Percentiles rank a stretch among this genome's conserved stretches.
phyloP scores from a whole-genome alignment of 2,888 invertebrate genomes.

The Epinotia brunnichana region DNA sequence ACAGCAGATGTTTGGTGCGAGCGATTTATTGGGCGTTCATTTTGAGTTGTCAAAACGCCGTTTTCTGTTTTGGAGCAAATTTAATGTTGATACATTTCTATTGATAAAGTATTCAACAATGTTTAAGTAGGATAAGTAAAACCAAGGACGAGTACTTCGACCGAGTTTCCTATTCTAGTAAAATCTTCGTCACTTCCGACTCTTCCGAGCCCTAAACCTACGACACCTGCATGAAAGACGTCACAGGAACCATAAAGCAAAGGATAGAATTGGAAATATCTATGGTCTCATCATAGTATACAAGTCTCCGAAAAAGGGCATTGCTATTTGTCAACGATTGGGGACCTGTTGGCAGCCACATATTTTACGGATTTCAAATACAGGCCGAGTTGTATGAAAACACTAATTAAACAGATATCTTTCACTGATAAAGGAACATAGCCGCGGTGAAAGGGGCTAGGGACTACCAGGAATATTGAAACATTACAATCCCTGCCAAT shows the following conservation, averaged over 20 bases:
- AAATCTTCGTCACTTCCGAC: not conserved
- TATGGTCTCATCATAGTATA: too few relatives aligned
- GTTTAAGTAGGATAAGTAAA: not conserved
- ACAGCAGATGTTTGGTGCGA: conserved; percentile 70
- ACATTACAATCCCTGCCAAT: conserved; percentile 43
- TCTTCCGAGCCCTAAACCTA: not conserved
- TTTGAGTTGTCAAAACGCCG: conserved; percentile 11
- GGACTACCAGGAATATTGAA: conserved; percentile 35
- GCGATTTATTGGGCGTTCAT: conserved; percentile 35
- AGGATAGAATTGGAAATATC: not conserved
- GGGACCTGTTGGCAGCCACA: not conserved
- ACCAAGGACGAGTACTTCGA: not conserved
- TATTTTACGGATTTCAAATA: not conserved
- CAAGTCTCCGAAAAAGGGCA: not conserved
- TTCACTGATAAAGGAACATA: conserved; percentile 7
- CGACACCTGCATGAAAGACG: not conserved
- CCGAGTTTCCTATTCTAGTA: too few relatives aligned
- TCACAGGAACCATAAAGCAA: not conserved
- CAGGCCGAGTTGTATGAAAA: not conserved
- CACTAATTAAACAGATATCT: not conserved
- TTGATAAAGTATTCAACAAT: not conserved
- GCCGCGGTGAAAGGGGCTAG: conserved; percentile 8
- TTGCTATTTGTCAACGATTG: not conserved
- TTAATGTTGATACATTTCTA: too few relatives aligned
- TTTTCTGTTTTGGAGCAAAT: not conserved